Base-by-base conservation (phyloP, 2,888 invertebrate genomes). In the Drosophila cognata region DNA sequence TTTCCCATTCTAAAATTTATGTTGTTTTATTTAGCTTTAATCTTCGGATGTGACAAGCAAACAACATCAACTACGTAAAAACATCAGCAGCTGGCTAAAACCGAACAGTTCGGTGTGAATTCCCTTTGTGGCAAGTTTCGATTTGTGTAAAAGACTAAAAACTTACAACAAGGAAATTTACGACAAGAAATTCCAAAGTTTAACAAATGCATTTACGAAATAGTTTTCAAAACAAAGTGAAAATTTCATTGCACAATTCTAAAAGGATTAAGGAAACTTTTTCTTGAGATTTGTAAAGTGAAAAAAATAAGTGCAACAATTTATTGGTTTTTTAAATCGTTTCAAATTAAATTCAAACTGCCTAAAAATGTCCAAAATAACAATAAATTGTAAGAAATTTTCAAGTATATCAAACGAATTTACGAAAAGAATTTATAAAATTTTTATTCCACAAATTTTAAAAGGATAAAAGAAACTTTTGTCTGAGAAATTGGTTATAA, bases 21-120 rank as follows among this genome's bases (percentile, higher is more conserved):
- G 71, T 70, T 89, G 82, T 85, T 85, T 84, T 29, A 71, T 68
- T 84, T 81, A 56, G 71, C 74, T 77, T 81, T 76, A 81, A 53
- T 79, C 53, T 55, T 77, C 48, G 46, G 29, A 28, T 28, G 48
- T 48, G 18, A 60, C 63, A 58, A 43, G 57, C 46, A 58, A 69
- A 43, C 33, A 35, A 43, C 48, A 36, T 31, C 64, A 67, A 56
- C 52, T 35, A 21, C 13, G 6, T 46, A 46, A 67, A 41, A 31
- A 5, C 58, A 63, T 3, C 11, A 46, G 57, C 60, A 64, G 52
- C 60, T 66, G 81, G 50, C 62, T 13, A 38, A 72, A 51, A 38
- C 52, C 13, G 48, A 50, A 48, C 72, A 79, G 79, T 88, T 73
- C 31, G 41, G 38, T 50, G n/a, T 64, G 25, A 64, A 48, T 28